Base-by-base conservation (phyloP, 2,113 vertebrate genomes). In the Amblyopsis rosae region DNA sequence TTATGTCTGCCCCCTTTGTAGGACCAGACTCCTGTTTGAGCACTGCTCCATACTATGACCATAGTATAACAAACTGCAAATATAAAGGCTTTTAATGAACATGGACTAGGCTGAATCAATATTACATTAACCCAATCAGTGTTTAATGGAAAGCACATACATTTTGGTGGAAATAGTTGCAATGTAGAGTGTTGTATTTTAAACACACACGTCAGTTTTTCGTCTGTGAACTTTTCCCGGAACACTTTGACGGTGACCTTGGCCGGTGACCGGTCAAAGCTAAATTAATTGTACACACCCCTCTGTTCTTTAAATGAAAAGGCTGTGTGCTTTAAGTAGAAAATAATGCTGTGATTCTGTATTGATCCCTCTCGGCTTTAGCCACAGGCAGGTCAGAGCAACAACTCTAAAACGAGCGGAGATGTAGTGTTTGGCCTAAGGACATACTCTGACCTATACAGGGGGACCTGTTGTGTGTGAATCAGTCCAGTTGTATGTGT, bases 201-300 rank as follows among this genome's bases (percentile, higher is more conserved):
- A 41, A 41, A 41, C 35, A 8, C 35, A 8, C 7, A 8, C 7
- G 35, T 41, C 9, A 51, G 69, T 60, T 41, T 68, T 69, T 11
- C 12, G 13, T 59, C 17, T 72, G 64, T 8, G 66, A 75, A 72
- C 6, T 19, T 62, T 63, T 54, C 58, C 17, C 6, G 41, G 60
- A 26, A 26, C 26, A 26, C 26, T 2, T 2, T 26, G 26, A 26
- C 32, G 12, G 11, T 51, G 61, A 49, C 48, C 53, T 69, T 72
- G 58, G 77, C 61, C 64, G 66, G 54, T 13, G 55, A 72, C 59
- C 65, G 19, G 75, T 50, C 49, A 50, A 4, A 13, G 58, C 72
- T 59, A 73, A 82, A 79, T 73, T 80, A 75, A 73, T 33, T 64
- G 49, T 26, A 15, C 35, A 41, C 35, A 41, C 5, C 35, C 5